phyloP scores from a whole-genome alignment of 2,888 invertebrate species.

The Dexiosoma caninum region DNA sequence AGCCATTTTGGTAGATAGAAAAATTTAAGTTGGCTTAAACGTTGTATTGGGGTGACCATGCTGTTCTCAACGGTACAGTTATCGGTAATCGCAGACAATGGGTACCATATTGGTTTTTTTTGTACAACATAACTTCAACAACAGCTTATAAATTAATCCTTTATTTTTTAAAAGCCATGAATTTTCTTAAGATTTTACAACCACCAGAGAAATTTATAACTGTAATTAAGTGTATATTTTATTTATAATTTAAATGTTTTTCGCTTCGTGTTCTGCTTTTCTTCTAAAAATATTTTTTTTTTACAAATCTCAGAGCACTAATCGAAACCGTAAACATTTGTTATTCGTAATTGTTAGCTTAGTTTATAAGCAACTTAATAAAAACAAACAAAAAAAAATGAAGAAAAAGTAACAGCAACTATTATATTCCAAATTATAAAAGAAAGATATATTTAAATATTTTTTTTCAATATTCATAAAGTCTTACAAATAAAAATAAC shows the following conservation, averaged over 20 bases:
- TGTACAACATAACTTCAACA: no score
- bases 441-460: conserved; percentile 12
- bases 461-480: conserved; percentile 40
- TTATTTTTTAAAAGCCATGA: no score
- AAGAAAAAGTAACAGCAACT: neutral
- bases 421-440: conserved; percentile 15
- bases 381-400: neutral
- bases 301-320: conserved; percentile 54
- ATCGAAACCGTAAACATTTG: conserved; percentile 40
- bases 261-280: neutral
- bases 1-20: no score
- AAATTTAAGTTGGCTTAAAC: no score
- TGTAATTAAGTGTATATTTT: neutral
- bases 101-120: no score
- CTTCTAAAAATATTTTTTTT: neutral
- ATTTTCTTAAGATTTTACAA: neutral
- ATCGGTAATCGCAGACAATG: no score
- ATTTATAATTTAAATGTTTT: neutral
- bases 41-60: no score
- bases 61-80: no score
- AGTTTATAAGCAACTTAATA: conserved; percentile 57
- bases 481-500: conserved; percentile 22
- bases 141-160: no score
- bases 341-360: conserved; percentile 61
- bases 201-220: neutral